Evolutionary conservation across 1,140 invertebrate species (phyloP), one percentile per base, ranked within the genome.

Genomic region (Arctopsyche grandis): DNA sequence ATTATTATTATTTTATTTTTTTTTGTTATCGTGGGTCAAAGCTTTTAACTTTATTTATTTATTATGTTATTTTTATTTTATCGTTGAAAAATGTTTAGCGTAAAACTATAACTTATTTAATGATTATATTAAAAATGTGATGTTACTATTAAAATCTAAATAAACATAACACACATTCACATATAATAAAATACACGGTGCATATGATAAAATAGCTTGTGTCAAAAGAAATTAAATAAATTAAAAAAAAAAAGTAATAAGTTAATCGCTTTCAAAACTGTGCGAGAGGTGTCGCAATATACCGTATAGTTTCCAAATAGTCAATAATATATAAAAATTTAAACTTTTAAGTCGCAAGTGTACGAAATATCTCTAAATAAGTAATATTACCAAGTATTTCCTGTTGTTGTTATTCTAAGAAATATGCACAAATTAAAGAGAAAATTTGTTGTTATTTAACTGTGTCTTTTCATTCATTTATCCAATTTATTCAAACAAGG

Each of bases 371-470:
- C 19, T 56, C n/a, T 52, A 70, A 69, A 60, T 69, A 69, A 75
- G 66, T 81, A 63, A 81, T 74, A 77, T 77, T 82, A 81, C 77
- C 77, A 56, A 75, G 75, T 81, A 82, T 60, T 82, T 81, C 75
- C 70, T 80, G 78, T 82, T 82, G 75, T 81, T 82, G 75, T 80
- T 71, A 78, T 77, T 82, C 19, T 77, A 82, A 75, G 66, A 80
- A 77, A 79, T 80, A 80, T 82, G 81, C 81, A 82, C 81, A 82
- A 82, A 82, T 80, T 79, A 82, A 80, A 80, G 44, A 79, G 63
- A 78, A 79, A 79, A 66, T 56, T 69, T 80, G 74, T 80, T 82
- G 79, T 82, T 82, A 80, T 70, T 66, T 52, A 77, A 58, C 43
- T 29, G 24, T 38, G 10, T 26, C 69, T 56, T 78, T 69, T 81